Conservation (phyloP, 2,888 invertebrate species). For the Eupelmus urozonus region DNA sequence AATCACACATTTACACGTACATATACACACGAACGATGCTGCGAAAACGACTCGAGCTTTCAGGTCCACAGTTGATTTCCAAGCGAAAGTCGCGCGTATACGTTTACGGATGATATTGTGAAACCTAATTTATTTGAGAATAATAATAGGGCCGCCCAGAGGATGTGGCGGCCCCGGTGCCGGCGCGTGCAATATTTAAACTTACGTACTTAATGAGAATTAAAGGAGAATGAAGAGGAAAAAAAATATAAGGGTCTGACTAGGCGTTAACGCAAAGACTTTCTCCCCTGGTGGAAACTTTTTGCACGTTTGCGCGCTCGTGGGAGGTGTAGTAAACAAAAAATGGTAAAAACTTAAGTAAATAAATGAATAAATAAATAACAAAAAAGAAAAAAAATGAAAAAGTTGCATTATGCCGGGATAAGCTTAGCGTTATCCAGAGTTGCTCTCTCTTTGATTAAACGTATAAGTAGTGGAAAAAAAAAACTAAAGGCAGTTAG, state of each 20-base stretch:
- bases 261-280: constrained; percentile 41
- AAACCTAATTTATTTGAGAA: constrained; percentile 49
- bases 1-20: no score
- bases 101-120: constrained; percentile 23
- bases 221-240: not conserved
- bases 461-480: constrained; percentile 54
- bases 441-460: constrained; percentile 55
- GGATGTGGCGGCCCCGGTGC: constrained; percentile 67
- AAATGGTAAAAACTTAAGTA: constrained; percentile 1
- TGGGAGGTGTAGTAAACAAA: constrained; percentile 24
- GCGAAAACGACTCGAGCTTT: constrained; percentile 43
- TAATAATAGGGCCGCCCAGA: constrained; percentile 25
- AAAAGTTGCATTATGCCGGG: constrained; percentile 52
- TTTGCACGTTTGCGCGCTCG: constrained; percentile 36
- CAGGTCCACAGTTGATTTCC: constrained; percentile 33
- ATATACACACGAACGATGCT: constrained; percentile 43
- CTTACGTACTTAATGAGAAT: constrained; percentile 41
- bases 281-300: constrained; percentile 33
- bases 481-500: constrained; percentile 31
- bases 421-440: constrained; percentile 54
- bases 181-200: constrained; percentile 76
- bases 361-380: constrained; percentile 14
- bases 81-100: constrained; percentile 25
- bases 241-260: constrained; percentile 39
- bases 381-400: constrained; percentile 10